Evolutionary conservation across 2,888 invertebrate species (phyloP).

Genomic region (Dorcus parallelipipedus): DNA sequence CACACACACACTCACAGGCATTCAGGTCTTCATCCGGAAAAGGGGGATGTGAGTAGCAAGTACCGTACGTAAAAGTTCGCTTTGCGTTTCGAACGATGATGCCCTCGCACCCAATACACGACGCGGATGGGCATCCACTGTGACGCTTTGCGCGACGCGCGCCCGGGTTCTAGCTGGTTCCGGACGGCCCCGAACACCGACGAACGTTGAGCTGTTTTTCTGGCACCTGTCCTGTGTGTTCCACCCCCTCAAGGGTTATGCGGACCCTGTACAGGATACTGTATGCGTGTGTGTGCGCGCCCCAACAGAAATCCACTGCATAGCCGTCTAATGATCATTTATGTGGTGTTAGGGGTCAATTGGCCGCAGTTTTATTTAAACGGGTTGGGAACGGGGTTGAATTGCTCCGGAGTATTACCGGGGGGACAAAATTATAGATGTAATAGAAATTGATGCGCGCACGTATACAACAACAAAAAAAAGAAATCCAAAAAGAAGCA

Average conservation of each 20-base stretch:
- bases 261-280: constrained; percentile 7
- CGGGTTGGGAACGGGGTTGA: too few relatives aligned
- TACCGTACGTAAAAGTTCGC: too few relatives aligned
- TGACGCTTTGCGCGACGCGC: constrained; percentile 17
- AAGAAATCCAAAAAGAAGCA: too few relatives aligned
- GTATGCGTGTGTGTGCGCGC: constrained; percentile 5
- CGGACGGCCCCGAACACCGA: constrained; percentile 14
- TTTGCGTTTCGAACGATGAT: too few relatives aligned
- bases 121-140: constrained; percentile 26
- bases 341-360: constrained; percentile 26
- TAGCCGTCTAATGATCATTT: constrained; percentile 32
- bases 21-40: neutral
- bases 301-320: constrained; percentile 18
- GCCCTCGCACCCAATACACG: neutral
- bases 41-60: too few relatives aligned
- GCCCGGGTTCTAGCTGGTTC: constrained; percentile 17
- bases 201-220: constrained; percentile 23
- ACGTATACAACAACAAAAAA: too few relatives aligned
- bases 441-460: too few relatives aligned
- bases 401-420: too few relatives aligned
- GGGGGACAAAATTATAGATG: too few relatives aligned
- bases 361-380: constrained; percentile 6
- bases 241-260: constrained; percentile 13
- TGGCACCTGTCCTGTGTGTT: constrained; percentile 24
- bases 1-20: neutral